Evolutionary conservation across 2,888 invertebrate species (phyloP).

Genomic region (Yponomeuta evonymella): DNA sequence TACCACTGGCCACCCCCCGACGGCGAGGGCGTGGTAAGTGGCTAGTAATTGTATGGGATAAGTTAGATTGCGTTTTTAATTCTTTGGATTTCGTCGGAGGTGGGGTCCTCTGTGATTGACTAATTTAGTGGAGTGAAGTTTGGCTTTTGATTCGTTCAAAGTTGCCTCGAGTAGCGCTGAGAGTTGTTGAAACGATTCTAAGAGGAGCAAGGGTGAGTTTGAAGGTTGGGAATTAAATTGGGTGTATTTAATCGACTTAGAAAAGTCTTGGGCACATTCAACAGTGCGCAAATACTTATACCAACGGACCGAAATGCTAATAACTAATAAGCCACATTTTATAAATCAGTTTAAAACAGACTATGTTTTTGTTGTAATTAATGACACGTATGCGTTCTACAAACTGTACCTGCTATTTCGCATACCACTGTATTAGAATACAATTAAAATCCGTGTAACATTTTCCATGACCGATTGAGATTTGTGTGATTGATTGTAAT

Average conservation of each 20-base stretch:
- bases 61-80: conserved; percentile 74
- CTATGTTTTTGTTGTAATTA: too few species aligned
- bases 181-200: not conserved
- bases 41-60: conserved; percentile 70
- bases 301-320: too few species aligned
- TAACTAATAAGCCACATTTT: too few species aligned
- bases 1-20: conserved; percentile 43
- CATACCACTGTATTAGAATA: too few species aligned
- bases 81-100: conserved; percentile 26
- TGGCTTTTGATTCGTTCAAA: conserved; percentile 1
- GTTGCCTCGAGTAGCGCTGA: not conserved
- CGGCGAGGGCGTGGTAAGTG: conserved; percentile 60
- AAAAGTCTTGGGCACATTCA: not conserved
- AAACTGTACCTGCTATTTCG: too few species aligned
- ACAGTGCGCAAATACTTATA: too few species aligned
- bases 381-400: too few species aligned
- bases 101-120: conserved; percentile 26
- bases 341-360: too few species aligned
- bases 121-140: conserved; percentile 11
- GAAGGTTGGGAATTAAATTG: not conserved
- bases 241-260: not conserved
- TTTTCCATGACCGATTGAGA: too few species aligned
- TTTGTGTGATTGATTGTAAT: too few species aligned
- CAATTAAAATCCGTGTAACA: too few species aligned
- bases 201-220: not conserved